Evolutionary conservation across 2,888 invertebrate genomes (phyloP).

Genomic region (Colletes collaris): DNA sequence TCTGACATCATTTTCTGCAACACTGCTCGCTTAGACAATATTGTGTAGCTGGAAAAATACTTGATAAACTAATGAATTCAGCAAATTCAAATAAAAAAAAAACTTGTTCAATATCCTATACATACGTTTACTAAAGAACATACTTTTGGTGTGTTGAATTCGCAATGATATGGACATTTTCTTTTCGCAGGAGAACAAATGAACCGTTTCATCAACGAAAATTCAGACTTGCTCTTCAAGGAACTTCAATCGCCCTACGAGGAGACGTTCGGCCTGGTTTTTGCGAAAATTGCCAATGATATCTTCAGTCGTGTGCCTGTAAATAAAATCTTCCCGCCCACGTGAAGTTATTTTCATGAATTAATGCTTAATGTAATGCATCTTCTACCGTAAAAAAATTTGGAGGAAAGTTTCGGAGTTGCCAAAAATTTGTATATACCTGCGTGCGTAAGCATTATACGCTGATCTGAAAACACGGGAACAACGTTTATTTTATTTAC

Average conservation of each 20-base stretch:
- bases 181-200: constrained; percentile 84
- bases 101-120: no score
- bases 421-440: constrained; percentile 45
- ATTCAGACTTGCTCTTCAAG: constrained; percentile 87
- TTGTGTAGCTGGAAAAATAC: no score
- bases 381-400: not conserved
- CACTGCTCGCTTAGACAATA: no score
- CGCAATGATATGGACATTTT: not conserved
- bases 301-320: constrained; percentile 88
- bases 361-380: not conserved
- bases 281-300: constrained; percentile 87
- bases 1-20: no score
- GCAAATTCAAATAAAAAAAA: no score
- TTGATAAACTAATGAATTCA: no score
- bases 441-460: not conserved
- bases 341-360: not conserved
- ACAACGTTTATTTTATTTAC: not conserved
- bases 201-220: constrained; percentile 88
- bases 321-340: constrained; percentile 85
- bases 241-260: constrained; percentile 89
- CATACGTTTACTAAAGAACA: no score
- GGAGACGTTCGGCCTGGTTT: constrained; percentile 87
- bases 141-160: no score
- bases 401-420: not conserved
- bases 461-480: not conserved